Evolutionary conservation across 1,140 invertebrate species (phyloP).

Genomic region (Sarcophaga bullata): DNA sequence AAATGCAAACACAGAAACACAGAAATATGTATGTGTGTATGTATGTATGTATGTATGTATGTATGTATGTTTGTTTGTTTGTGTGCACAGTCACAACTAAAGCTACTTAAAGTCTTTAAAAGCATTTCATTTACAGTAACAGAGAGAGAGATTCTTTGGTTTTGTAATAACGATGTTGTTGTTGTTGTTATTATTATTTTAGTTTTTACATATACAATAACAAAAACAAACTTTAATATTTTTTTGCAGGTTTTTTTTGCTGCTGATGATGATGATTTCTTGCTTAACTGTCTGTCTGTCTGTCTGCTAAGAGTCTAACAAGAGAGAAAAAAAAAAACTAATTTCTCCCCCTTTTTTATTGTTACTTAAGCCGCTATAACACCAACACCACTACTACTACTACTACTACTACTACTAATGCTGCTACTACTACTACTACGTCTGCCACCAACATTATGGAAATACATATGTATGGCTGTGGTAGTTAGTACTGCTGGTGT

Average conservation of each 20-base stretch:
- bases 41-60: too few species aligned
- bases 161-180: neutral
- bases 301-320: constrained; percentile 33
- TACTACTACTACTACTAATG: neutral
- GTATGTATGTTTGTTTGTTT: too few species aligned
- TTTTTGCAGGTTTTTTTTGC: neutral
- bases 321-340: constrained; percentile 14
- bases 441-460: neutral
- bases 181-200: constrained; percentile 35
- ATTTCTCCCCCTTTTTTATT: constrained; percentile 25
- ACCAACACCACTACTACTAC: neutral
- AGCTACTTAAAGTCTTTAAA: constrained; percentile 28
- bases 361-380: neutral
- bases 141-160: too few species aligned
- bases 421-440: neutral
- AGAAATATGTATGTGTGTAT: too few species aligned
- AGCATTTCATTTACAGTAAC: neutral
- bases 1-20: neutral
- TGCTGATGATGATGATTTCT: constrained; percentile 21
- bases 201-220: neutral
- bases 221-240: too few species aligned
- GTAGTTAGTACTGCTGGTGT: neutral
- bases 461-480: neutral
- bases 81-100: neutral
- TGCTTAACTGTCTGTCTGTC: constrained; percentile 18